Evolutionary conservation across 2,888 invertebrate species (phyloP).

Genomic region (Arrhopalites spinosus): DNA sequence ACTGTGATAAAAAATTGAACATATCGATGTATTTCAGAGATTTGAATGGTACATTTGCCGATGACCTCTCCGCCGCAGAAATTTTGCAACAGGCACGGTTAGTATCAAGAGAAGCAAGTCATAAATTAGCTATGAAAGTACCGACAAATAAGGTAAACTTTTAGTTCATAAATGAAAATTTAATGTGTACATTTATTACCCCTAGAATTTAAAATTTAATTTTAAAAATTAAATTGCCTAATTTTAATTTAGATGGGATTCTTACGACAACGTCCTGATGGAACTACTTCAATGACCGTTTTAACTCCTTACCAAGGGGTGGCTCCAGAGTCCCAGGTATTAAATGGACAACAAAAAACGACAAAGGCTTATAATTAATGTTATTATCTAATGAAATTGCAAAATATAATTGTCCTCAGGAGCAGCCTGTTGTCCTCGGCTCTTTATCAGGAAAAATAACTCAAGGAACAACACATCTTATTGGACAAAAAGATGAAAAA

Average conservation of each 20-base stretch:
- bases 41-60: constrained; percentile 76
- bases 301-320: constrained; percentile 66
- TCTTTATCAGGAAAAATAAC: constrained; percentile 81
- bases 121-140: constrained; percentile 65
- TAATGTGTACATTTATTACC: no score
- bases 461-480: constrained; percentile 76
- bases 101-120: constrained; percentile 73
- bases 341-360: no score
- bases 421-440: constrained; percentile 80
- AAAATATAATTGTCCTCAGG: no score
- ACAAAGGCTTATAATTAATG: no score
- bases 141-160: constrained; percentile 61
- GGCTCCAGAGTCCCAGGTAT: no score
- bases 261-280: constrained; percentile 82
- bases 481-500: constrained; percentile 83
- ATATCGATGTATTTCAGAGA: constrained; percentile 58
- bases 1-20: no score
- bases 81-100: constrained; percentile 73
- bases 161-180: neutral
- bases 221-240: no score
- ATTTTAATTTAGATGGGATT: constrained; percentile 77
- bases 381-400: no score
- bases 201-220: no score
- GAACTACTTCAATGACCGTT: constrained; percentile 85
- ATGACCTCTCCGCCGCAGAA: constrained; percentile 76